Conservation (phyloP, 2,113 vertebrate genomes). For the Tichodroma muraria region DNA sequence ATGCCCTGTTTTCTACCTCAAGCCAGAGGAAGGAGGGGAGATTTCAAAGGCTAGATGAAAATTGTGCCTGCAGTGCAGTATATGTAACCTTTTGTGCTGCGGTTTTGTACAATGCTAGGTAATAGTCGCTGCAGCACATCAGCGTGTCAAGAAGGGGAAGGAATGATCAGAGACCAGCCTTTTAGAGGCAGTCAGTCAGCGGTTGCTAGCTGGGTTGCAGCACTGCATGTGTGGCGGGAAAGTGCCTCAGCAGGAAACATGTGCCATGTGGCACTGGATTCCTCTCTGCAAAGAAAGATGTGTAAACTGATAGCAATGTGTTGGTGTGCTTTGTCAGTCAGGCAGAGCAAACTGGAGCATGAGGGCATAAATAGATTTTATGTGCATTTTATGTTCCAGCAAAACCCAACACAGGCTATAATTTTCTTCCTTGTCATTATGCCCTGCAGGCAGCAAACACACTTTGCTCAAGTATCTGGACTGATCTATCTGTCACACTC, state of each 20-base stretch:
- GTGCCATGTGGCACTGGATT: background rate
- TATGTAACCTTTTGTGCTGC: background rate
- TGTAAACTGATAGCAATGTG: background rate
- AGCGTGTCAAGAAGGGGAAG: background rate
- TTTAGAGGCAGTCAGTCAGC: background rate
- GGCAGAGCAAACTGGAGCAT: background rate
- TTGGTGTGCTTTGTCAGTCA: constrained; percentile 5
- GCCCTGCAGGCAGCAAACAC: constrained; percentile 13
- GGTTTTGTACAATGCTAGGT: background rate
- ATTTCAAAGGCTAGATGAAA: background rate
- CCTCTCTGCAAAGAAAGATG: background rate
- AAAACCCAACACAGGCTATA: constrained; percentile 4
- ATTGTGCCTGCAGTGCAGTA: background rate
- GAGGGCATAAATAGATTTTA: background rate
- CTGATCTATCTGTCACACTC: background rate
- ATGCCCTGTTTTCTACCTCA: background rate
- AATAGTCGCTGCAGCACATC: background rate
- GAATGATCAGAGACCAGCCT: background rate
- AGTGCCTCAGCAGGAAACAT: background rate
- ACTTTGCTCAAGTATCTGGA: constrained; percentile 6
- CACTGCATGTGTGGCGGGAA: background rate
- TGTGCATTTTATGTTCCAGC: constrained; percentile 1
- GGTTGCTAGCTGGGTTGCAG: background rate
- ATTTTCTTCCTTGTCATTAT: constrained; percentile 37
- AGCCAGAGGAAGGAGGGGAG: background rate